These are phyloP conservation scores for Thalassaphorura encarpata DNA, from an alignment of 1,140 invertebrate genomes.

Conservation along the genomic window DNA sequence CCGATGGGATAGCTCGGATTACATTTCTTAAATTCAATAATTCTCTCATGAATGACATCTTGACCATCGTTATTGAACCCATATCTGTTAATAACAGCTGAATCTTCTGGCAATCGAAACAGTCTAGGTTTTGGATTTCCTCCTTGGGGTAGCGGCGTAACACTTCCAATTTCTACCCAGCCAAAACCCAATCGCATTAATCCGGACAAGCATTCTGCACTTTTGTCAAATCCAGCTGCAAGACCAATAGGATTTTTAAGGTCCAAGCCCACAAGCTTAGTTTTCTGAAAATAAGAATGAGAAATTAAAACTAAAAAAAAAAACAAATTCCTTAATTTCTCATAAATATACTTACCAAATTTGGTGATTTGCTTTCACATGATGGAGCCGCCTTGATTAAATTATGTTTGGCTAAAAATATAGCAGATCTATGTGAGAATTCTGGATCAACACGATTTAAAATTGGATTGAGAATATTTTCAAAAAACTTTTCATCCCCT, in stretches of 20 bases:
- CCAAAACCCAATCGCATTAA: conserved; percentile 81
- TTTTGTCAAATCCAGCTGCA: conserved; percentile 97
- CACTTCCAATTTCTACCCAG: conserved; percentile 92
- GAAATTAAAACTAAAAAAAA: background rate
- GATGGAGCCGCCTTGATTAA: conserved; percentile 44
- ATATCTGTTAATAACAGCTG: conserved; percentile 88
- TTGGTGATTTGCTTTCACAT: conserved; percentile 44
- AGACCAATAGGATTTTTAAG: conserved; percentile 87
- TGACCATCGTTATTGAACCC: conserved; percentile 97
- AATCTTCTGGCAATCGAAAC: conserved; percentile 72
- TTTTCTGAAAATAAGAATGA: conserved; percentile 43
- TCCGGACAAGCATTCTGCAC: conserved; percentile 78
- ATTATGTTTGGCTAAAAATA: conserved; percentile 62
- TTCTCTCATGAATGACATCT: conserved; percentile 51
- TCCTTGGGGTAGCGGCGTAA: conserved; percentile 82
- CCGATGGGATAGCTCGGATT: conserved; percentile 48
- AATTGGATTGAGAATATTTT: conserved; percentile 57
- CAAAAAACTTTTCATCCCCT: conserved; percentile 67
- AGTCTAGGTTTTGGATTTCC: conserved; percentile 89
- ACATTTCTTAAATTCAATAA: conserved; percentile 39
- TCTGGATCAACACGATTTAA: conserved; percentile 60
- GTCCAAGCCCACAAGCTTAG: conserved; percentile 55
- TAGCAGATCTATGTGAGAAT: conserved; percentile 62
- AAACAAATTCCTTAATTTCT: no score
- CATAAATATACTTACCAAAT: conserved; percentile 45